phyloP scores from a whole-genome alignment of 2,113 vertebrate genomes.

The Micronycteris hirsuta region DNA sequence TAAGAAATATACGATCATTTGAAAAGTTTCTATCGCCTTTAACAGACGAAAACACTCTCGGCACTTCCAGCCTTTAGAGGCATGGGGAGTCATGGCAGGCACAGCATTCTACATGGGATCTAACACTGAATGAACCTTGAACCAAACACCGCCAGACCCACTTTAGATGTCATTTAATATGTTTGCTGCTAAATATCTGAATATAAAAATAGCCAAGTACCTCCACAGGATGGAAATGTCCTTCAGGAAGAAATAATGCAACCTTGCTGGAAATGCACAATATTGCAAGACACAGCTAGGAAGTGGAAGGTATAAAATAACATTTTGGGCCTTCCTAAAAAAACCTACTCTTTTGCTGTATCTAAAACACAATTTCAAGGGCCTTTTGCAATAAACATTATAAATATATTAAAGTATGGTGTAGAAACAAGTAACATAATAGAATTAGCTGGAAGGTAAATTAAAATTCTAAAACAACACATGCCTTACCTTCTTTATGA shows the following conservation, averaged over 20 bases:
- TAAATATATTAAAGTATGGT: not conserved
- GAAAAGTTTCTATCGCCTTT: not conserved
- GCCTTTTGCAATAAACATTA: not conserved
- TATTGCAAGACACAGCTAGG: not conserved
- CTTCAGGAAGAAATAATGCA: not conserved
- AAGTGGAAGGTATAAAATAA: not conserved
- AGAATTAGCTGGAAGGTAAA: not conserved
- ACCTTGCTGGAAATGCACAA: conserved; percentile 5
- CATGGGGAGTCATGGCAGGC: not conserved
- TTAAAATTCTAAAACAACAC: not conserved
- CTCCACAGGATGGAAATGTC: not conserved
- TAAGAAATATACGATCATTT: not conserved
- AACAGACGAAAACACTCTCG: not conserved
- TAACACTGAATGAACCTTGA: not conserved
- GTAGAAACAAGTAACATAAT: not conserved
- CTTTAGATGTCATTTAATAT: not conserved
- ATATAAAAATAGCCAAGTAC: not conserved
- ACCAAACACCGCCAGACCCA: not conserved
- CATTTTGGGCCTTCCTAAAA: not conserved
- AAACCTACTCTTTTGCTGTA: not conserved
- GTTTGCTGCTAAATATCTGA: not conserved
- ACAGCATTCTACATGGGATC: not conserved
- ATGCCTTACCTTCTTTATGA: conserved; percentile 89
- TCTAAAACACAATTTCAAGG: not conserved
- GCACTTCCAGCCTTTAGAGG: not conserved